Base-by-base conservation (phyloP, 2,888 invertebrate species). In the Elegia similella region DNA sequence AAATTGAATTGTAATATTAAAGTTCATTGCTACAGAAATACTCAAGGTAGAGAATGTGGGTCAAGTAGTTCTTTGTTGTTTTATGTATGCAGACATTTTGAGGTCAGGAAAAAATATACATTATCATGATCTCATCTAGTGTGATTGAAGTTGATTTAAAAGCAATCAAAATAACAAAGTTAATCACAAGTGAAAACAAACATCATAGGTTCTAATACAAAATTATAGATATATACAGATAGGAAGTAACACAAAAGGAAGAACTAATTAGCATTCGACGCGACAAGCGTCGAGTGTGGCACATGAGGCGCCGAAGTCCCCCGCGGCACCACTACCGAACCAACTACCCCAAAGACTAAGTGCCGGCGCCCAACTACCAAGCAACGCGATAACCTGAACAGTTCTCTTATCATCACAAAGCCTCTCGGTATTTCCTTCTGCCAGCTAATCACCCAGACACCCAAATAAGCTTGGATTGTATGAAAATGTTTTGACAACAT, bases 221-320 rank as follows among this genome's bases (percentile, higher is more conserved):
- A 23, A 23, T 5, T 23, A 23, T 17, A 44, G 12, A 23, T 52
- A 63, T 76, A 72, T 69, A 75, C 68, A 73, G 74, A 79, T 84
- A 84, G 85, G 86, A 87, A 88, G 82, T 84, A 73, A 76, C 79
- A 68, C 78, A 76, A 75, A 82, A 83, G 86, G 88, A 89, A 86
- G 83, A 83, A 75, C 78, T 88, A 86, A 88, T 90, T 88, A 86
- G 75, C 81, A 90, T 88, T 84, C 84, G 78, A 76, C 79, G 81
- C 82, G 78, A 80, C 79, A 70, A 75, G 80, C 82, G 77, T 72
- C 64, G 72, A 79, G 73, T 76, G 81, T 76, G 76, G 74, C 77
- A 77, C 83, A 81, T 77, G 82, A 83, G 85, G 80, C 73, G 72
- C 72, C 69, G 72, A 70, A 70, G 70, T 65, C 67, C 72, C 70